A percentile compares a stretch with the other conserved stretches of the same genome.
These are phyloP conservation scores for Mallateleia sp. DNA, from an alignment of 2,888 invertebrate species.

Conservation along the genomic window DNA sequence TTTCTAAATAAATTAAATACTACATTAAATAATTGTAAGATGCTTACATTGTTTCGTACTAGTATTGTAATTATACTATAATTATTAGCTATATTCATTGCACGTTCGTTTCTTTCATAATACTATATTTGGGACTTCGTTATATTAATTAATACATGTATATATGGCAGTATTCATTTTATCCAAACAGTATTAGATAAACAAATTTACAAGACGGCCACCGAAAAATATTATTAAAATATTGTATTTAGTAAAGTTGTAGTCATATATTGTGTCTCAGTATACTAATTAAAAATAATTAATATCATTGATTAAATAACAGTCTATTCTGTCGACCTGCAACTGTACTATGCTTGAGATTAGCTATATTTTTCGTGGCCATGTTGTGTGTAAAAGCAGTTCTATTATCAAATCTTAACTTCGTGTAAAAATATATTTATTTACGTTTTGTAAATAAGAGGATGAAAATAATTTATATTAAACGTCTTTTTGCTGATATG, in stretches of 20 bases:
- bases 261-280: conserved; percentile 8
- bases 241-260: conserved; percentile 29
- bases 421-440: too few relatives aligned
- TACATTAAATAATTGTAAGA: not conserved
- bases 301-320: conserved; percentile 36
- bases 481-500: conserved; percentile 62
- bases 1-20: not conserved
- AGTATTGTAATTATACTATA: not conserved
- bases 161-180: conserved; percentile 54
- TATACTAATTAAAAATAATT: conserved; percentile 39
- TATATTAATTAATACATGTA: conserved; percentile 29
- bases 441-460: too few relatives aligned
- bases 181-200: conserved; percentile 1
- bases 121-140: conserved; percentile 61
- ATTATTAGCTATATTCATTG: conserved; percentile 42
- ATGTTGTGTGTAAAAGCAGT: conserved; percentile 36
- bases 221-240: conserved; percentile 46
- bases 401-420: too few relatives aligned
- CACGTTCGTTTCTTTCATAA: conserved; percentile 42
- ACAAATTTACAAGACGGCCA: conserved; percentile 57
- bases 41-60: not conserved
- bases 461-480: conserved; percentile 33
- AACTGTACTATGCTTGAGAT: conserved; percentile 30
- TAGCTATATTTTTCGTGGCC: conserved; percentile 63
- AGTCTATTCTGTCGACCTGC: conserved; percentile 50